These are phyloP conservation scores for Xylocopa sonorina DNA, from an alignment of 1,140 invertebrate species.

Conservation along the genomic window DNA sequence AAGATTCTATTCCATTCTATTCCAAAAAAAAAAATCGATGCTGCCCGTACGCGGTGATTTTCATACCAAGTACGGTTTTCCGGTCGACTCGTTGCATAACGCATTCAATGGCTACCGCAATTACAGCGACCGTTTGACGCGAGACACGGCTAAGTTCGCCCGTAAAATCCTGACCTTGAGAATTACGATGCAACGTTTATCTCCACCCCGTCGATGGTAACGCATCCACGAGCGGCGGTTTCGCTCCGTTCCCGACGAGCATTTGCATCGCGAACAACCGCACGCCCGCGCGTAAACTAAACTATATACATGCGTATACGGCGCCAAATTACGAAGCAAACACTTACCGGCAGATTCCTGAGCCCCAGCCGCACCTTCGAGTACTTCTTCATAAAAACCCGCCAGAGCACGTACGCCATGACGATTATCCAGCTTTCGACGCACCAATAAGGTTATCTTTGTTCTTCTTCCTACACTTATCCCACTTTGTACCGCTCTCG, in stretches of 20 bases:
- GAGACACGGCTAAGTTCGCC: constrained; percentile 30
- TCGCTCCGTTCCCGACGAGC: background rate
- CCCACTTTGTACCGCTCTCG: background rate
- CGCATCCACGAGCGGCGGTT: background rate
- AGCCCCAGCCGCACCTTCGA: constrained; percentile 81
- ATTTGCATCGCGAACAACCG: constrained; percentile 33
- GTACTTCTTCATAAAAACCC: constrained; percentile 82
- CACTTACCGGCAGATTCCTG: constrained; percentile 79
- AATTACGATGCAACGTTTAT: constrained; percentile 30
- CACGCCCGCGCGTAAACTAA: constrained; percentile 10
- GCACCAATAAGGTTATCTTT: background rate
- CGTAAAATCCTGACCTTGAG: constrained; percentile 42
- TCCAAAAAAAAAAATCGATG: background rate
- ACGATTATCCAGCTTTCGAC: constrained; percentile 50
- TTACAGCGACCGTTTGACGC: constrained; percentile 15
- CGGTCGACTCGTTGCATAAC: constrained; percentile 39
- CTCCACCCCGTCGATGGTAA: background rate
- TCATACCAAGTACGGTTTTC: constrained; percentile 15
- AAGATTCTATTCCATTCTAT: background rate
- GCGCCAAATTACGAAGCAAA: constrained; percentile 51
- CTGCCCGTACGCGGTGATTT: background rate
- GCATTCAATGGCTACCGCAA: constrained; percentile 27
- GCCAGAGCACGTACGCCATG: constrained; percentile 82
- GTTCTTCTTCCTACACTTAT: background rate
- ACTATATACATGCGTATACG: background rate